Base-by-base conservation (phyloP, 2,113 vertebrate genomes). In the Hiodon tergisus region DNA sequence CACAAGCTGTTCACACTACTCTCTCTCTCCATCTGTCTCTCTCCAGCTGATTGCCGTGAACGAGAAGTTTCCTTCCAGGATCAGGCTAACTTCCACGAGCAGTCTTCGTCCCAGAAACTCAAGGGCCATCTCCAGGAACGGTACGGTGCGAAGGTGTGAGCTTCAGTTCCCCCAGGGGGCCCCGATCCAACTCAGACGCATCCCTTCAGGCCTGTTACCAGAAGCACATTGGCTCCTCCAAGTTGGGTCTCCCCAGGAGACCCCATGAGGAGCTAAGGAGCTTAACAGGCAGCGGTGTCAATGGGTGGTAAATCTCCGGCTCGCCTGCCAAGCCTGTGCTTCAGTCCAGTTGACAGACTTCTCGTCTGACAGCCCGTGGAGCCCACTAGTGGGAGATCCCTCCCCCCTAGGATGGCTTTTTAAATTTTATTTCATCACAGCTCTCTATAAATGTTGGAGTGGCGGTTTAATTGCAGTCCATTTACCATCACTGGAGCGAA, bases 341-440 rank as follows among this genome's bases (percentile, higher is more conserved):
- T 69, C 52, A 16, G 13, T 52, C 50, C 13, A n/a, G 50, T 16
- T 17, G 51, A 69, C 16, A 69, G 50, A 53, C 67, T 5, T 7
- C 50, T 11, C 53, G 14, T 69, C 67, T 69, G 47, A 2, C 67
- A n/a, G 67, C 5, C 67, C 7, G 5, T 4, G 6, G 11, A 50
- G 67, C 47, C 50, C 52, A n/a, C 67, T 69, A 17, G 51, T 53
- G 51, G 14, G 50, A 54, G 9, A n/a, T 17, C 50, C 31, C 31
- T 2, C 31, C 31, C 31, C 67, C 67, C 67, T 50, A 54, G 67
- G 67, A 53, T 9, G 5, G 54, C 69, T 47, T 54, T 57, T 58
- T 63, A 54, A 57, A 57, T 69, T 71, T 71, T 13, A 71, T 69
- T 71, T 71, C 17, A 71, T 54, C 13, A 55, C 16, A 6, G 7